These are phyloP conservation scores for Leptopilina clavipes DNA, from an alignment of 1,140 invertebrate species.

Conservation along the genomic window DNA sequence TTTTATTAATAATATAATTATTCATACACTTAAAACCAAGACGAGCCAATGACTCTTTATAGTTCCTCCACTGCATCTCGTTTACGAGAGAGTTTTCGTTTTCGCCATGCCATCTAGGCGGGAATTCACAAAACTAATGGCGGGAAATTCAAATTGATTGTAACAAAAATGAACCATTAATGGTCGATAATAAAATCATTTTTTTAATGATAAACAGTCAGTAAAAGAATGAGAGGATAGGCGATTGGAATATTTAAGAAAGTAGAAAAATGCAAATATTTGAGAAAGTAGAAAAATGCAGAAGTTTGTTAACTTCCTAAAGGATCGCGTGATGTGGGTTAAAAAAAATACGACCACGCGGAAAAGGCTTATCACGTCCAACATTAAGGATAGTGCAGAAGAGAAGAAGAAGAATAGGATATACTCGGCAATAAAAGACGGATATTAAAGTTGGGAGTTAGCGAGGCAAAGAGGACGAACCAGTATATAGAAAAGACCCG, in stretches of 20 bases:
- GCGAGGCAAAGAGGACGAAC: background rate
- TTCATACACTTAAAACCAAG: no score
- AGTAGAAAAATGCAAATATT: background rate
- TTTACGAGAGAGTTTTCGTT: no score
- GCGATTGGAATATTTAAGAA: background rate
- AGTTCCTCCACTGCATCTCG: no score
- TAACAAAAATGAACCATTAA: no score
- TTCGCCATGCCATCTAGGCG: no score
- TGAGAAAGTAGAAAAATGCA: background rate
- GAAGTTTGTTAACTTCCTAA: background rate
- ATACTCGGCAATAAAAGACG: constrained; percentile 38
- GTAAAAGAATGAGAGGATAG: no score
- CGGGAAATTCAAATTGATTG: no score
- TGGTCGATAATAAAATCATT: no score
- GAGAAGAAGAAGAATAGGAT: background rate
- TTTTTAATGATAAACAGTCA: no score
- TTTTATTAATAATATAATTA: no score
- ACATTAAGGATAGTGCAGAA: background rate
- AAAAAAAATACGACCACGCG: background rate
- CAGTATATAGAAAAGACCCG: constrained; percentile 8
- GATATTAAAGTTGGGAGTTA: constrained; percentile 7
- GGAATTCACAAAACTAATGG: no score
- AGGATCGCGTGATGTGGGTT: background rate
- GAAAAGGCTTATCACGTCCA: background rate
- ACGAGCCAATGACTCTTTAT: no score